These are phyloP conservation scores for Enteromius radiatus DNA, from an alignment of 2,797 vertebrate species.

Conservation along the genomic window DNA sequence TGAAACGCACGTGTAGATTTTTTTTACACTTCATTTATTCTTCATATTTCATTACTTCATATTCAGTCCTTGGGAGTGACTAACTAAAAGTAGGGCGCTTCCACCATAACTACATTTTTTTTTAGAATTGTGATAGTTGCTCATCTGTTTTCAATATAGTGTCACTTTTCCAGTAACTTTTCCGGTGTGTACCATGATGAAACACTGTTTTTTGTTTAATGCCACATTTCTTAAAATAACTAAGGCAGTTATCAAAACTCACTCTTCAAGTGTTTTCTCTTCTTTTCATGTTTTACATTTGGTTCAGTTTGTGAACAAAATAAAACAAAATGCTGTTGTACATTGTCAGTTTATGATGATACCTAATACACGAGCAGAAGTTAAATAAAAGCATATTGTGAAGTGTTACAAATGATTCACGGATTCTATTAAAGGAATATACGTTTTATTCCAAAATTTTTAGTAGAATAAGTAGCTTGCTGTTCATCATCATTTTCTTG, in stretches of 20 bases:
- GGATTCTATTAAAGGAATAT: not conserved
- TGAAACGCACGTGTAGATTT: not conserved
- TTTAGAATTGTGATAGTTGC: not conserved
- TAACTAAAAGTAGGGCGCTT: not conserved
- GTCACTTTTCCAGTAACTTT: not conserved
- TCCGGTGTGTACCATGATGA: not conserved
- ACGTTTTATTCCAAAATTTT: not conserved
- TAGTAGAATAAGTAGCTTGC: not conserved
- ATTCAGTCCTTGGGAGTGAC: not conserved
- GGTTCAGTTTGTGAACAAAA: not conserved
- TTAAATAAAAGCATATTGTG: not conserved
- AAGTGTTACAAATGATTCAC: not conserved
- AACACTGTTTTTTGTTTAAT: not conserved
- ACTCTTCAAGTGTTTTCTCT: not conserved
- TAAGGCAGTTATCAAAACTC: slow-evolving; percentile 16
- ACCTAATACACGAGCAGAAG: not conserved
- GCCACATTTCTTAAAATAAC: slow-evolving; percentile 5
- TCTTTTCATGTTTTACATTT: not conserved
- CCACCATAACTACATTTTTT: not conserved
- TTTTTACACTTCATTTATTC: not conserved
- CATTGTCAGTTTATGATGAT: not conserved
- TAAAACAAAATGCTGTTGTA: not conserved
- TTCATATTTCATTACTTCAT: slow-evolving; percentile 11
- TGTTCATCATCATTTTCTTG: not conserved
- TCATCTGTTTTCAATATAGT: not conserved